Conservation (phyloP, 2,888 invertebrate genomes). For the Galerucella pusilla region DNA sequence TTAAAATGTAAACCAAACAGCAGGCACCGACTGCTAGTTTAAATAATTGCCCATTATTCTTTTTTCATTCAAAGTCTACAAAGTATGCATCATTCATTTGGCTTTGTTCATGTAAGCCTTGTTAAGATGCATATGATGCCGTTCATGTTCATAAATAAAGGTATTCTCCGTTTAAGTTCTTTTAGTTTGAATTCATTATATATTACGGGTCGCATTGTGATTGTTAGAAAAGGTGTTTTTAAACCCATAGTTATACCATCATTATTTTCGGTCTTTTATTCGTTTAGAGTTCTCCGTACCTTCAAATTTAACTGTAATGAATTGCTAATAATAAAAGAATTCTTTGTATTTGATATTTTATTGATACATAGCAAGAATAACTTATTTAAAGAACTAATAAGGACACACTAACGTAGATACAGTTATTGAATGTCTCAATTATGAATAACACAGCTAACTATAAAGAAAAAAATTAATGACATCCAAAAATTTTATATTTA, state of each 20-base stretch:
- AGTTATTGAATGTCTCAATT: no score
- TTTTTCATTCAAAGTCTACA: constrained; percentile 21
- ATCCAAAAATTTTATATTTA: no score
- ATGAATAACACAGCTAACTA: no score
- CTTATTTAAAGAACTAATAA: no score
- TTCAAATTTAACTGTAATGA: not conserved
- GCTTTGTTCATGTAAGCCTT: constrained; percentile 15
- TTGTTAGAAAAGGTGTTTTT: constrained; percentile 16
- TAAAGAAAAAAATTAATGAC: no score
- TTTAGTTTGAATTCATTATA: constrained; percentile 17
- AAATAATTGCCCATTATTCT: constrained; percentile 22
- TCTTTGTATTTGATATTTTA: not conserved
- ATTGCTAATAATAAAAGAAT: not conserved
- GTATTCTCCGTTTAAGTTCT: constrained; percentile 16
- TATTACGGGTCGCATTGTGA: constrained; percentile 9
- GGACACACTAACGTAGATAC: no score
- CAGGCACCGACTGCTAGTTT: constrained; percentile 18
- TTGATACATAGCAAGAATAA: not conserved
- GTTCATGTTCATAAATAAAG: constrained; percentile 22
- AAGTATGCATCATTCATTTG: constrained; percentile 23
- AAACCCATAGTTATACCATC: not conserved
- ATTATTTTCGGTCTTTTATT: constrained; percentile 9
- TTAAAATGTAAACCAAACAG: constrained; percentile 20
- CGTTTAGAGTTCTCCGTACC: not conserved
- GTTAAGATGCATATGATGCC: constrained; percentile 19